Evolutionary conservation across 2,113 vertebrate species (phyloP).

Genomic region (Thryonomys swinderianus): DNA sequence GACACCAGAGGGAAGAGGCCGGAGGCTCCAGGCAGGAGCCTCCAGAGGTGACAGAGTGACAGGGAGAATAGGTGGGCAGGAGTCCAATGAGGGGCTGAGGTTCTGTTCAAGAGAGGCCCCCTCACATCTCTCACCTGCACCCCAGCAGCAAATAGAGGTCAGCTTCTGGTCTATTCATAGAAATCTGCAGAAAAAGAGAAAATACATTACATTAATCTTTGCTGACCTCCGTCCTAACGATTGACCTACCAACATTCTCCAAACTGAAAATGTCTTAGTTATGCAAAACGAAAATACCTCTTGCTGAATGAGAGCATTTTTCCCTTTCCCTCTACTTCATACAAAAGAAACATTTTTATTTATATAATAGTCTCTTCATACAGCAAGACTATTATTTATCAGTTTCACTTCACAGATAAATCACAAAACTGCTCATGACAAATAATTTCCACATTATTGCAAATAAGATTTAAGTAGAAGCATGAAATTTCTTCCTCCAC

Average conservation of each 20-base stretch:
- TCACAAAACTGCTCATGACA: neutral
- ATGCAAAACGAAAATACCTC: slow-evolving; percentile 45
- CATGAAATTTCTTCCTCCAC: neutral
- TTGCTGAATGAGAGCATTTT: neutral
- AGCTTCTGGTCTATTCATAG: slow-evolving; percentile 4
- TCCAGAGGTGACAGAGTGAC: neutral
- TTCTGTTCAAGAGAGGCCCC: neutral
- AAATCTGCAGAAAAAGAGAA: slow-evolving; percentile 42
- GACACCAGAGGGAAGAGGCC: neutral
- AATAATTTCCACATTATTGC: neutral
- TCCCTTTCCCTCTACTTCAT: slow-evolving; percentile 9
- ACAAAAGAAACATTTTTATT: slow-evolving; percentile 22
- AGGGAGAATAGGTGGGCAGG: neutral
- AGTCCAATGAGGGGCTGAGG: no score
- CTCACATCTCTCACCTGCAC: neutral
- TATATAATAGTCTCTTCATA: neutral
- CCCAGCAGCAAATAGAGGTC: neutral
- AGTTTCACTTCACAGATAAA: slow-evolving; percentile 18
- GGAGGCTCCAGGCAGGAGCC: neutral
- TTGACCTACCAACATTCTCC: neutral
- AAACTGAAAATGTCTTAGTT: slow-evolving; percentile 39
- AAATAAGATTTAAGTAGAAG: slow-evolving; percentile 9
- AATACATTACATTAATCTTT: neutral
- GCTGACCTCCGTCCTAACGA: neutral
- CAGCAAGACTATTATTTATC: slow-evolving; percentile 15